These are phyloP conservation scores for Stegodyphus mimosarum DNA, from an alignment of 1,140 invertebrate genomes.

Conservation along the genomic window DNA sequence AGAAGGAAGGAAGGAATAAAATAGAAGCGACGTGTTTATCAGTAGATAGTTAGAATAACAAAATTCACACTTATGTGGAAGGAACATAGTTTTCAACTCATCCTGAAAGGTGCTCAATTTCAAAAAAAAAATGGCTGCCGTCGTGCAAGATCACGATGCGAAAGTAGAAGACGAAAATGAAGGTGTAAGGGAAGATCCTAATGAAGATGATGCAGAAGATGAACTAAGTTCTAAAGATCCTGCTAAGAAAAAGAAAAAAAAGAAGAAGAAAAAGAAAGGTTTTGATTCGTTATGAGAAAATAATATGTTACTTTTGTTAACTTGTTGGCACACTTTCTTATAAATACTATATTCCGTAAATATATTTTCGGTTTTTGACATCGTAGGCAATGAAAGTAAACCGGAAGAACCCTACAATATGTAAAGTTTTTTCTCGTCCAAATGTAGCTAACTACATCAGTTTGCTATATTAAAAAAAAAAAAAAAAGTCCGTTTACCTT, in stretches of 20 bases:
- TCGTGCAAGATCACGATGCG: conserved; percentile 51
- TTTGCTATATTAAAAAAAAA: too few relatives aligned
- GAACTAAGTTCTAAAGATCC: conserved; percentile 63
- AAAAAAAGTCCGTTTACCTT: too few relatives aligned
- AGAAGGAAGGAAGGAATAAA: too few relatives aligned
- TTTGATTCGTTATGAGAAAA: neutral
- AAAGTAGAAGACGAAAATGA: conserved; percentile 59
- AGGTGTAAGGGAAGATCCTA: conserved; percentile 62
- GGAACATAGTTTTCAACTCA: conserved; percentile 4
- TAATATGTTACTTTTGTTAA: conserved; percentile 11
- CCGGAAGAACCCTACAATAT: too few relatives aligned
- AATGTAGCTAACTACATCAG: too few relatives aligned
- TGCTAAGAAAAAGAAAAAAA: conserved; percentile 70
- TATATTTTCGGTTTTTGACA: too few relatives aligned
- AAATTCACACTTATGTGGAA: too few relatives aligned
- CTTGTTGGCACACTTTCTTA: neutral
- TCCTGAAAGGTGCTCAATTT: conserved; percentile 36
- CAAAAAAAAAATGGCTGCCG: conserved; percentile 61
- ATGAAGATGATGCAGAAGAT: conserved; percentile 64
- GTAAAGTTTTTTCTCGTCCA: too few relatives aligned
- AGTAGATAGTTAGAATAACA: too few relatives aligned
- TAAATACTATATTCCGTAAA: neutral
- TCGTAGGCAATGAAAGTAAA: too few relatives aligned
- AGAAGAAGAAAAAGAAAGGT: conserved; percentile 70
- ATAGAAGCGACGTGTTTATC: too few relatives aligned